phyloP scores from a whole-genome alignment of 2,888 invertebrate genomes.

The Onthophagus sagittarius region DNA sequence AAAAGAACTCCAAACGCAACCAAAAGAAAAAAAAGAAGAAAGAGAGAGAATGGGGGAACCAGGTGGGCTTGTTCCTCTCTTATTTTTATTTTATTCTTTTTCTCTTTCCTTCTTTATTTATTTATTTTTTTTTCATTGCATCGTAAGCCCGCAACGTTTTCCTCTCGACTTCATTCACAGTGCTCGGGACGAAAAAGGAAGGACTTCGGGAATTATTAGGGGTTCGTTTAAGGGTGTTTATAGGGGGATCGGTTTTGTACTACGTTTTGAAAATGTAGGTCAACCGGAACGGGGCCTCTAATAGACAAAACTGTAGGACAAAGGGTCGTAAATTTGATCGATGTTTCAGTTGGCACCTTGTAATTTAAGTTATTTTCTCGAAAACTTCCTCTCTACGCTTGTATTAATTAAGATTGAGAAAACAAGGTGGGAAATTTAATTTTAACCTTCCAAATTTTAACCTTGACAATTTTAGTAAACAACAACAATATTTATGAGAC shows the following conservation, averaged over 20 bases:
- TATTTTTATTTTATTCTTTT: neutral
- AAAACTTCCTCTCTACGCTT: neutral
- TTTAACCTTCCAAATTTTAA: neutral
- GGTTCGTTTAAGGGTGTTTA: neutral
- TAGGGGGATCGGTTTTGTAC: neutral
- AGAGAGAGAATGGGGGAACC: neutral
- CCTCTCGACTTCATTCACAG: neutral
- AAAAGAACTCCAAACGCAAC: neutral
- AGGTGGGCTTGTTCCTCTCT: neutral
- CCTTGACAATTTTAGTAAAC: neutral
- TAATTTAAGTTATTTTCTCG: neutral
- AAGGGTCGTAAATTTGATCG: neutral
- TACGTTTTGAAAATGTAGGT: neutral
- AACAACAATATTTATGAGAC: neutral
- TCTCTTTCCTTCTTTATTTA: too few species aligned
- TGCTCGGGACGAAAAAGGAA: neutral
- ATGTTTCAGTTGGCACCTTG: neutral
- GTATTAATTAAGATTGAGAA: neutral
- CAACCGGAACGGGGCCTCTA: neutral
- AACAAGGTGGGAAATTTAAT: neutral
- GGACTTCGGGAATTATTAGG: neutral
- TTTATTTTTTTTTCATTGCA: too few species aligned
- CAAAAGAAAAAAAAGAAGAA: neutral
- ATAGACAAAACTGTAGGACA: neutral
- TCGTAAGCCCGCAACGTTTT: neutral